These are phyloP conservation scores for Hermaeophaga mercurialis DNA, from an alignment of 2,888 invertebrate species.

Conservation along the genomic window DNA sequence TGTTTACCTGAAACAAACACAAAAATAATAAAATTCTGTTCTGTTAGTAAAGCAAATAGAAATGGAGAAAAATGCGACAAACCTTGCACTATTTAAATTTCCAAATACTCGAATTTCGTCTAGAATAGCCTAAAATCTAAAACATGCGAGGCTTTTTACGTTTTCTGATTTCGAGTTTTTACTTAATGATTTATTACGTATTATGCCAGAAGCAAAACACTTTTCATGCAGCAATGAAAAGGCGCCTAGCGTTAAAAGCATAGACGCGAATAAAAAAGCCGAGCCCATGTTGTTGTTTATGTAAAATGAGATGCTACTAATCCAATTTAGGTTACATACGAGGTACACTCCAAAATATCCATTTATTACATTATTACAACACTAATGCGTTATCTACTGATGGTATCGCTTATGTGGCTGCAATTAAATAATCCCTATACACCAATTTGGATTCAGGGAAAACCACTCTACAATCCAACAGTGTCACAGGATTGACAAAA, in stretches of 20 bases:
- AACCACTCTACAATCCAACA: no score
- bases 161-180: conserved; percentile 23
- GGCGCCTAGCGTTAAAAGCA: neutral
- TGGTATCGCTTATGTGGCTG: no score
- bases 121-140: conserved; percentile 30
- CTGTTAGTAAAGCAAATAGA: no score
- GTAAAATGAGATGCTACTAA: neutral
- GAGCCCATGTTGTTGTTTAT: neutral
- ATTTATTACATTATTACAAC: no score
- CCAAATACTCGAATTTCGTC: conserved; percentile 29
- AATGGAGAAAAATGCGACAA: no score
- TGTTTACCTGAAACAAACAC: conserved; percentile 13
- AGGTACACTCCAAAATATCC: no score
- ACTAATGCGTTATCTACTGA: no score
- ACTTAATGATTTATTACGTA: conserved; percentile 25
- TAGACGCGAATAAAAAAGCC: neutral
- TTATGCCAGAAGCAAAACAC: neutral
- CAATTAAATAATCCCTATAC: no score
- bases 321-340: neutral
- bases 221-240: neutral
- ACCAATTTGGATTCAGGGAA: no score
- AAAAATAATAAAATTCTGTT: neutral
- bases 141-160: conserved; percentile 34
- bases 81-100: conserved; percentile 33
- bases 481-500: no score